Base-by-base conservation (phyloP, 2,888 invertebrate species). In the Diploptera punctata region DNA sequence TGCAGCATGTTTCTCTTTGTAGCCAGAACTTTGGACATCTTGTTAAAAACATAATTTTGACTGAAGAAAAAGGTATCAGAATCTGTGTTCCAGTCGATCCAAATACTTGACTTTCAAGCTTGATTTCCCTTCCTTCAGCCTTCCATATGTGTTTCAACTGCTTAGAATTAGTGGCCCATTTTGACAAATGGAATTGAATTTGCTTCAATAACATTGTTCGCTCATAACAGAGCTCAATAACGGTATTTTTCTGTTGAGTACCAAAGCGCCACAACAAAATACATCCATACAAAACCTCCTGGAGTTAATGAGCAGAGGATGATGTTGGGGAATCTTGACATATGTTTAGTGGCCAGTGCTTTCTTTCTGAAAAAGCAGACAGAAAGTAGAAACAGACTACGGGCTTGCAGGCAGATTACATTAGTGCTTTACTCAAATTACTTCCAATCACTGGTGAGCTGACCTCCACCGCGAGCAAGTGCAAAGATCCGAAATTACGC, bases 241-340 rank as follows among this genome's bases (percentile, higher is more conserved):
- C 47, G n/a, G 3, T 10, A 13, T 24, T 49, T 26, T 67, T 26
- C 21, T 67, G 26, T 47, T 67, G 29, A 47, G 47, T 19, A 5
- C 47, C 26, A 10, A n/a, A n/a, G n/a, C n/a, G n/a, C n/a, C n/a
- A 47, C 67, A 3, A 19, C 29, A 26, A 67, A 26, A 29, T 67
- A n/a, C 47, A 24, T 67, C 67, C 47, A 67, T 67, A 47, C n/a
- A n/a, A n/a, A 26, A 67, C 19, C 16, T 67, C 16, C 29, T 61
- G 16, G 10, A 9, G 19, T 67, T 16, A 33, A n/a, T 47, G n/a
- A n/a, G n/a, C 29, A 44, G 26, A 47, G 1, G 18, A 9, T 7
- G 13, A n/a, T 44, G 44, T 1, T 13, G 18, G 4, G 3, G 33
- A 16, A 21, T 2, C 3, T 18, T 19, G 47, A 21, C 24, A 2